These are phyloP conservation scores for Argyra leucocephala DNA, from an alignment of 2,888 invertebrate genomes.

Conservation along the genomic window DNA sequence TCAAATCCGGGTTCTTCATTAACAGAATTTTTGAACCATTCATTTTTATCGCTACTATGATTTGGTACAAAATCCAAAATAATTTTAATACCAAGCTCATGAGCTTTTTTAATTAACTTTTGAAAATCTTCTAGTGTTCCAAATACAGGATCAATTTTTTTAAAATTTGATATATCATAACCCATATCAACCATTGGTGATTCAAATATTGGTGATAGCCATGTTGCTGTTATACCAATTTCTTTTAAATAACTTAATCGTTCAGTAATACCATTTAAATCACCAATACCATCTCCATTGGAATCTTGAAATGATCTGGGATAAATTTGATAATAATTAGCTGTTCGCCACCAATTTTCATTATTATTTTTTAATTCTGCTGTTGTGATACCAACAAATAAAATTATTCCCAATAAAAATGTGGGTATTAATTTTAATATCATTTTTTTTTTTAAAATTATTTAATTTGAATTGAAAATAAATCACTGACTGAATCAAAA, in stretches of 20 bases:
- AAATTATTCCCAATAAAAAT: not conserved
- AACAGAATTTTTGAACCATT: conserved; percentile 73
- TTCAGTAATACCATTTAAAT: conserved; percentile 61
- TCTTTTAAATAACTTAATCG: conserved; percentile 57
- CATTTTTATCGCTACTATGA: conserved; percentile 68
- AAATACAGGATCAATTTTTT: conserved; percentile 55
- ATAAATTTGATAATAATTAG: conserved; percentile 75
- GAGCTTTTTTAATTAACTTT: conserved; percentile 48
- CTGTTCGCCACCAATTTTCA: conserved; percentile 73
- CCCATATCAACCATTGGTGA: conserved; percentile 71
- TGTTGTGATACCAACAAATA: not conserved
- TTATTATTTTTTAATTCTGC: not conserved
- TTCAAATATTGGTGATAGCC: conserved; percentile 64
- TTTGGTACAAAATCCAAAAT: conserved; percentile 59
- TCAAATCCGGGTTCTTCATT: conserved; percentile 52
- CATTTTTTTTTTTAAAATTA: not conserved
- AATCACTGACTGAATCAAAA: too few species aligned
- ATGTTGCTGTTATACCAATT: conserved; percentile 56
- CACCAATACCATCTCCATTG: conserved; percentile 73
- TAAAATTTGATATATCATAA: conserved; percentile 65
- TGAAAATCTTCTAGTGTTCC: conserved; percentile 57
- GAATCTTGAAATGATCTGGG: conserved; percentile 77
- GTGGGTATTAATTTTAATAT: not conserved
- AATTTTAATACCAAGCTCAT: conserved; percentile 47
- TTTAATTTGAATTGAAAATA: too few species aligned